Base-by-base conservation (phyloP, 2,113 vertebrate species). In the Pollimyrus isidori region DNA sequence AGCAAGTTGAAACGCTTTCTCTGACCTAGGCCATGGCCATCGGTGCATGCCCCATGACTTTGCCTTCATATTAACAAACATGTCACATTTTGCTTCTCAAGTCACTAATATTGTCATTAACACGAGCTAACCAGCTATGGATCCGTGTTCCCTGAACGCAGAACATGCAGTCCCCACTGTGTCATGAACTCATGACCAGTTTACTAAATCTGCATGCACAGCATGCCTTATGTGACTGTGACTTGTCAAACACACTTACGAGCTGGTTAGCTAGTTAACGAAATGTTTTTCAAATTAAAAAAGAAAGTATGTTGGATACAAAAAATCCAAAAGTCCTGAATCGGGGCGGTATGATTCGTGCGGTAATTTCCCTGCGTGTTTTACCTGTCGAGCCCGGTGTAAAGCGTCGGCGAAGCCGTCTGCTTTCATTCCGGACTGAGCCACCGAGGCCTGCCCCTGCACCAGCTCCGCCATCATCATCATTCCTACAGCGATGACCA, bases 361-460 rank as follows among this genome's bases (percentile, higher is more conserved):
- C 21, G 3, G 92, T 84, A 69, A 53, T 88, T 88, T 90, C 90
- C 82, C 69, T 87, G 30, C 87, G 11, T 21, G 7, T 30, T 62
- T 89, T 96, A 98, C 98, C 98, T 98, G 98, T 96, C 98, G 96
- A 91, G 97, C 97, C 91, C 98, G 96, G 95, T 97, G 97, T 95
- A 98, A 95, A 90, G 97, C 97, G 95, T 98, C 97, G 93, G 96
- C 97, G 95, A 97, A 98, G 92, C 97, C 97, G 94, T 97, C 97
- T 90, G 96, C 91, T 95, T 97, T 98, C 93, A 97, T 96, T 90
- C 96, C 97, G 92, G 96, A 95, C 91, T 97, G 97, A 95, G 94
- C 96, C 93, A 97, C 97, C 95, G 95, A 97, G 96, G 95, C 95
- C 96, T 97, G 97, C 95, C 97, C 97, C 96, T 97, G 95, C 96